A percentile compares a stretch with the other conserved stretches of the same genome.
Evolutionary conservation across 2,113 vertebrate species (phyloP).

Genomic region (Sebastes schlegelii): DNA sequence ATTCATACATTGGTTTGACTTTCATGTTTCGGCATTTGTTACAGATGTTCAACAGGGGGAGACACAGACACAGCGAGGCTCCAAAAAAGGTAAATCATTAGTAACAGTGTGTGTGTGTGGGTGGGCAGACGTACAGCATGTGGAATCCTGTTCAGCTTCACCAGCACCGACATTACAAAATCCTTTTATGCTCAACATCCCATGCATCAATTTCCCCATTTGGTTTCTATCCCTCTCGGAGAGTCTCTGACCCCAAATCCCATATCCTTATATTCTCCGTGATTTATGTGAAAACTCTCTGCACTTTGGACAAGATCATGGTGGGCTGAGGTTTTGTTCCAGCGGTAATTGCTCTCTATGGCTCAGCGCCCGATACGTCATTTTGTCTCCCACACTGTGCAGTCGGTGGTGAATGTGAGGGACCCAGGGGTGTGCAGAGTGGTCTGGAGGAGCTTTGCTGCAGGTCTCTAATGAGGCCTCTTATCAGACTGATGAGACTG

Average conservation of each 20-base stretch:
- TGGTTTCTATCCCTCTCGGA: constrained; percentile 36
- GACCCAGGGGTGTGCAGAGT: constrained; percentile 67
- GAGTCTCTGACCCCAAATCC: constrained; percentile 48
- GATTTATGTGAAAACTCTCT: constrained; percentile 76
- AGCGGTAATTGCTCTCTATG: constrained; percentile 80
- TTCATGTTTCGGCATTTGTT: constrained; percentile 54
- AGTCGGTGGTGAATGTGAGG: constrained; percentile 60
- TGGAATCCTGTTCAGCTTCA: constrained; percentile 51
- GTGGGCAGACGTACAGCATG: constrained; percentile 19
- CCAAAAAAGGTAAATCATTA: constrained; percentile 80
- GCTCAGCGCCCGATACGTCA: constrained; percentile 74
- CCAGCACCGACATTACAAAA: constrained; percentile 54
- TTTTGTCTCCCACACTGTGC: constrained; percentile 70
- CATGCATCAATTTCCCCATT: constrained; percentile 42
- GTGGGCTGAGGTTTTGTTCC: constrained; percentile 71
- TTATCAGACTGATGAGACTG: constrained; percentile 79
- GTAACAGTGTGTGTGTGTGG: background rate
- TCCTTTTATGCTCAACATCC: constrained; percentile 48
- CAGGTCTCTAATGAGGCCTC: constrained; percentile 79
- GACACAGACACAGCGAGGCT: constrained; percentile 74
- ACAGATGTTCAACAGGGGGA: constrained; percentile 84
- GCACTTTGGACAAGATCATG: constrained; percentile 67
- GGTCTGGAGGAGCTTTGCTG: constrained; percentile 66
- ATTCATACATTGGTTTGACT: constrained; percentile 28
- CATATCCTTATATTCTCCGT: constrained; percentile 57